Percentiles rank a stretch among this genome's conserved stretches.
These are phyloP conservation scores for Pimephales promelas DNA, from an alignment of 2,113 vertebrate genomes.

Conservation along the genomic window DNA sequence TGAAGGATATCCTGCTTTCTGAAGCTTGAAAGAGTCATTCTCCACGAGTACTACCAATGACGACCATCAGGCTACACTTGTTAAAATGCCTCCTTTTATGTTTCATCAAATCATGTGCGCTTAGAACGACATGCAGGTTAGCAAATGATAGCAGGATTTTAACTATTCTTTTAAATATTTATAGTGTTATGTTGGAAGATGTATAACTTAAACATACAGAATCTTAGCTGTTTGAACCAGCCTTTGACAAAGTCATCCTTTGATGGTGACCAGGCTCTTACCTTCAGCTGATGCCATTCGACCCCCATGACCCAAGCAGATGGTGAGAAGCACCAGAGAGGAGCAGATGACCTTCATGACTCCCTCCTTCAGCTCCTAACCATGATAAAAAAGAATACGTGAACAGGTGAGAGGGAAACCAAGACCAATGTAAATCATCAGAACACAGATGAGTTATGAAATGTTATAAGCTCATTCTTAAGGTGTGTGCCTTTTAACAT, in stretches of 20 bases:
- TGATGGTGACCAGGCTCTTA: constrained; percentile 54
- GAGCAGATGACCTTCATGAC: constrained; percentile 74
- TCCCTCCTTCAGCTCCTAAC: constrained; percentile 63
- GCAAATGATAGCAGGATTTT: background rate
- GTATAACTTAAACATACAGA: background rate
- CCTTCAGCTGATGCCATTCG: constrained; percentile 62
- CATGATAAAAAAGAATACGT: constrained; percentile 46
- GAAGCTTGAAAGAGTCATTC: background rate
- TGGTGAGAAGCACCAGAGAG: constrained; percentile 69
- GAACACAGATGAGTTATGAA: background rate
- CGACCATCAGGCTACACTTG: background rate
- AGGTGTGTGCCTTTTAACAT: background rate
- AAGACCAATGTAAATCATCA: background rate
- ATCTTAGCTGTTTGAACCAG: background rate
- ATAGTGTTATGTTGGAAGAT: background rate
- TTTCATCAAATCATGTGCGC: background rate
- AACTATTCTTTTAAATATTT: background rate
- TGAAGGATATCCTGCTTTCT: background rate
- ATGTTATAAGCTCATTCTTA: background rate
- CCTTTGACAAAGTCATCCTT: background rate
- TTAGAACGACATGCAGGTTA: background rate
- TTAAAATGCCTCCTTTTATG: background rate
- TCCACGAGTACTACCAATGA: background rate
- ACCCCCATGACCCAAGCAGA: constrained; percentile 68
- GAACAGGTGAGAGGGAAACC: background rate